Evolutionary conservation across 2,888 invertebrate species (phyloP).

Genomic region (Habroteleia sp.): DNA sequence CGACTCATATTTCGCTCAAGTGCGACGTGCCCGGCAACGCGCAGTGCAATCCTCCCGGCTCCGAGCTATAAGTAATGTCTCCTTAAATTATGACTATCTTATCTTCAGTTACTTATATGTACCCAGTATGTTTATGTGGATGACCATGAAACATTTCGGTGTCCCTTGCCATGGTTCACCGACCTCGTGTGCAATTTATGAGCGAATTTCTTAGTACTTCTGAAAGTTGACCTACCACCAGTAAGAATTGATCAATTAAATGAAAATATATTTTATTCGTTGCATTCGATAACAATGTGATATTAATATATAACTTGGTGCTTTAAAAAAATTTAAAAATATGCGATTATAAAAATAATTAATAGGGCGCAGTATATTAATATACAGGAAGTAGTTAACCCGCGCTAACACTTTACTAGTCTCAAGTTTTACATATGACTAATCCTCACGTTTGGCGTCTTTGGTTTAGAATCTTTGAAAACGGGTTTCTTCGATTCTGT

Average conservation of each 20-base stretch:
- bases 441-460: no score
- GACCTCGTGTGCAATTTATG: conserved; percentile 64
- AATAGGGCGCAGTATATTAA: no score
- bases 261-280: conserved; percentile 17
- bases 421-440: no score
- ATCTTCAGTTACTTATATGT: conserved; percentile 75
- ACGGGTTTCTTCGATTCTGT: no score
- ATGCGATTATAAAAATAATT: no score
- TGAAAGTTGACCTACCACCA: conserved; percentile 61
- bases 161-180: conserved; percentile 73
- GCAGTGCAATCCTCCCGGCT: conserved; percentile 65
- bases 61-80: conserved; percentile 72
- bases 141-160: conserved; percentile 74
- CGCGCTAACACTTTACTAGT: no score
- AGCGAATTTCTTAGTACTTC: conserved; percentile 66
- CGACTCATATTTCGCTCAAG: conserved; percentile 70
- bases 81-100: conserved; percentile 77
- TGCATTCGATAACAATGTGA: no score
- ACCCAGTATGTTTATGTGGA: conserved; percentile 73
- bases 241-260: conserved; percentile 58
- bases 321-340: no score
- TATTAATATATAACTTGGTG: no score
- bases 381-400: no score
- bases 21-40: conserved; percentile 62
- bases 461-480: no score